Evolutionary conservation across 2,113 vertebrate genomes (phyloP).

Genomic region (Narcine bancroftii): DNA sequence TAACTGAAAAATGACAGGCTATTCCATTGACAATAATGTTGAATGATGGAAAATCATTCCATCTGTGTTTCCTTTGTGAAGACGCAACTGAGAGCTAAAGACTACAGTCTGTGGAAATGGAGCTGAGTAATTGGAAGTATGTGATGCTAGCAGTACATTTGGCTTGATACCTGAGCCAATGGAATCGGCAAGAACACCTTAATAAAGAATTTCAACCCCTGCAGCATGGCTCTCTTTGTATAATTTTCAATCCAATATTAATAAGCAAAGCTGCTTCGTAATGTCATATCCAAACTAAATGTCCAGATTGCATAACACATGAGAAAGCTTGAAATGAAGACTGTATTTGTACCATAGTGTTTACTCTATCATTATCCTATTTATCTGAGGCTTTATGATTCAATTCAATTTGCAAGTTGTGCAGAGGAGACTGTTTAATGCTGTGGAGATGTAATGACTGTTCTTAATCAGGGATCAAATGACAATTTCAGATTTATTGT

Average conservation of each 20-base stretch:
- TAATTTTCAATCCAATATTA: not conserved
- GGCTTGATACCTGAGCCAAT: not conserved
- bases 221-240: not conserved
- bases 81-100: not conserved
- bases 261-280: not conserved
- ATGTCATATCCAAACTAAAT: not conserved
- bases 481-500: too few relatives aligned
- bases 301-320: not conserved
- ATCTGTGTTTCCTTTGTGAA: not conserved
- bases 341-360: not conserved
- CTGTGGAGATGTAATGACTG: not conserved
- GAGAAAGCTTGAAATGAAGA: constrained; percentile 1
- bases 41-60: not conserved
- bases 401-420: constrained; percentile 4
- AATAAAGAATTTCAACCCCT: not conserved
- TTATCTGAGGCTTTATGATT: not conserved
- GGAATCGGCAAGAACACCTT: not conserved
- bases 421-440: not conserved
- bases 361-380: not conserved
- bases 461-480: not conserved
- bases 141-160: not conserved
- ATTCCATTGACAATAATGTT: not conserved
- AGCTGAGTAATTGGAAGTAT: not conserved
- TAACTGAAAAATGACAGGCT: not conserved
- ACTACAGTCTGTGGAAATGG: not conserved